A percentile compares a stretch with the other conserved stretches of the same genome.
These are phyloP conservation scores for Gobionotothen gibberifrons DNA, from an alignment of 2,797 vertebrate species.

Conservation along the genomic window DNA sequence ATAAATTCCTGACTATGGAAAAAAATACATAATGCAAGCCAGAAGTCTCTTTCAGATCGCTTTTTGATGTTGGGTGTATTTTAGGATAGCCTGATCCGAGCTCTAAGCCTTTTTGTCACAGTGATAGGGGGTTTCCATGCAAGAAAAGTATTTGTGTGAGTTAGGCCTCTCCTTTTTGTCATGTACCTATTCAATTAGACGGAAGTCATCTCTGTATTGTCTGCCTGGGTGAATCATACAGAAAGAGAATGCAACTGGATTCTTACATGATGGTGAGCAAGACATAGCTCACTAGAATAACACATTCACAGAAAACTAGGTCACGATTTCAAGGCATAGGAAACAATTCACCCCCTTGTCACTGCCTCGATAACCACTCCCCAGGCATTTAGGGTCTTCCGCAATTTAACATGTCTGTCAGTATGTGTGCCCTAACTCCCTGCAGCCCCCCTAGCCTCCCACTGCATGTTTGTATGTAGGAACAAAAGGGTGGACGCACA, in stretches of 20 bases:
- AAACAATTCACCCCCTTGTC: conserved; percentile 67
- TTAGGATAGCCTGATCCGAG: conserved; percentile 37
- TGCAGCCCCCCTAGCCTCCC: conserved; percentile 28
- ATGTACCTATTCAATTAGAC: conserved; percentile 61
- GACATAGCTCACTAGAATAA: conserved; percentile 58
- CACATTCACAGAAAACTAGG: conserved; percentile 70
- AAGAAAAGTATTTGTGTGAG: conserved; percentile 29
- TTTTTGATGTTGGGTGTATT: conserved; percentile 56
- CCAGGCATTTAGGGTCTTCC: conserved; percentile 57
- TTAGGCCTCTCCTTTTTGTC: conserved; percentile 46
- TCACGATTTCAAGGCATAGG: conserved; percentile 68
- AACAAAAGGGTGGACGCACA: conserved; percentile 82
- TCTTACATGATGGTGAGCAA: conserved; percentile 68
- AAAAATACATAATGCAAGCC: conserved; percentile 68
- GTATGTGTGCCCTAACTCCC: conserved; percentile 45
- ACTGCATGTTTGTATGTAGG: conserved; percentile 72
- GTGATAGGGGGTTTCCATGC: conserved; percentile 48
- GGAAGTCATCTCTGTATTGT: conserved; percentile 55
- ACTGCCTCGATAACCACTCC: conserved; percentile 54
- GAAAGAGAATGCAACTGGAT: conserved; percentile 52
- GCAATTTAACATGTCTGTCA: conserved; percentile 60
- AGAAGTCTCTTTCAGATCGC: conserved; percentile 54
- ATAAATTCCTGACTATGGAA: conserved; percentile 70
- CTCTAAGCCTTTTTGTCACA: conserved; percentile 43
- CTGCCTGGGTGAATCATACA: conserved; percentile 59